These are phyloP conservation scores for Corticium candelabrum DNA, from an alignment of 37 sponge, comb jelly and placozoan species.

Conservation along the genomic window DNA sequence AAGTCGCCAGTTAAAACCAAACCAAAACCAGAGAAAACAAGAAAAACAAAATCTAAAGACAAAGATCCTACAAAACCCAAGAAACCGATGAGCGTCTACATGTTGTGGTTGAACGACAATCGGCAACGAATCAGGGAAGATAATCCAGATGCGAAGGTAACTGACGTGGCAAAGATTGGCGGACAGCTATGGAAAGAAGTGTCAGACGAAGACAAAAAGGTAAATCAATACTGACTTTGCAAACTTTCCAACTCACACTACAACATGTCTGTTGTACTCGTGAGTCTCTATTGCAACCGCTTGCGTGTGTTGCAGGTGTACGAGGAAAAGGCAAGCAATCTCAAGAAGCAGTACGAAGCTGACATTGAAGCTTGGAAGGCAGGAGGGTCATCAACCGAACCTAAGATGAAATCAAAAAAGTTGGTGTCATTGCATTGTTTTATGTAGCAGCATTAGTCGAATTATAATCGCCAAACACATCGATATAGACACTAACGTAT, in stretches of 20 bases:
- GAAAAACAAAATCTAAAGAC: conserved; percentile 9
- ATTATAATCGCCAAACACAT: no score
- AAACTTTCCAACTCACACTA: background rate
- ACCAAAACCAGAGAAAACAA: background rate
- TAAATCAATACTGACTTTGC: background rate
- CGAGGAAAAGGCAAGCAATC: conserved; percentile 34
- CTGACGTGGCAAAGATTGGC: conserved; percentile 75
- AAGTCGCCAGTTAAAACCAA: no score
- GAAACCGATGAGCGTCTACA: conserved; percentile 75
- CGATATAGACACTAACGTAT: no score
- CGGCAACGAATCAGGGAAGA: conserved; percentile 52
- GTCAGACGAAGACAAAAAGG: conserved; percentile 42
- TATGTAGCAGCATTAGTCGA: no score
- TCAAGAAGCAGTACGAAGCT: conserved; percentile 39
- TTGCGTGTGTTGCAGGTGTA: conserved; percentile 38
- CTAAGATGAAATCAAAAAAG: no score
- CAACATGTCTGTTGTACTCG: background rate
- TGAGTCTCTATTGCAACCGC: background rate
- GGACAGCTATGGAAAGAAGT: conserved; percentile 79
- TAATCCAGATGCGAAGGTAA: conserved; percentile 40
- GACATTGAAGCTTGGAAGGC: conserved; percentile 35
- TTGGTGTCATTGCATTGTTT: no score
- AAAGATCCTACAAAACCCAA: conserved; percentile 91
- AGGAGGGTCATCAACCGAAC: no score
- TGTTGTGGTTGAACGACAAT: conserved; percentile 79